Percentiles rank a stretch among this genome's conserved stretches.
These are phyloP conservation scores for Tolmerus cingulatus DNA, from an alignment of 2,888 invertebrate species.

Conservation along the genomic window DNA sequence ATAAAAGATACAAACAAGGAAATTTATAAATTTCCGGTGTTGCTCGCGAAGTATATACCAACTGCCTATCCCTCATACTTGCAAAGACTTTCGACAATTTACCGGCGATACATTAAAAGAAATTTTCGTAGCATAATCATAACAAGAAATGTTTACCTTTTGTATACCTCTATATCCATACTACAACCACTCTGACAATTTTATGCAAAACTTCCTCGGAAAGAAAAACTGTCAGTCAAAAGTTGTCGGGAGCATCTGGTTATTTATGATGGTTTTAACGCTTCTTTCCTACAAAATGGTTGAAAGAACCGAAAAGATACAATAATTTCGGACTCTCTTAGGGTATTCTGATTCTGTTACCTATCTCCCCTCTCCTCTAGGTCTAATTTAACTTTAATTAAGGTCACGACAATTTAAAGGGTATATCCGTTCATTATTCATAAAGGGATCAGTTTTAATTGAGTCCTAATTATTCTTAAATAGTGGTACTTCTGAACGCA, in stretches of 20 bases:
- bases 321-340: not conserved
- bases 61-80: not conserved
- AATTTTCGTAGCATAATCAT: not conserved
- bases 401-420: not conserved
- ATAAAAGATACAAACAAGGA: not conserved
- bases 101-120: not conserved
- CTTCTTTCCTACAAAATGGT: not conserved
- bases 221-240: not conserved
- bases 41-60: not conserved
- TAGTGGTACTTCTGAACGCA: not conserved
- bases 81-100: not conserved
- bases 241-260: not conserved
- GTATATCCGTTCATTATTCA: not conserved
- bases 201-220: not conserved
- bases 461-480: not conserved
- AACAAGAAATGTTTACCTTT: not conserved
- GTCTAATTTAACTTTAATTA: constrained; percentile 14
- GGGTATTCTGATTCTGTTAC: not conserved
- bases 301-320: not conserved
- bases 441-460: not conserved
- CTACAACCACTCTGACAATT: not conserved
- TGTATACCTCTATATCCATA: not conserved
- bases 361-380: not conserved
- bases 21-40: not conserved
- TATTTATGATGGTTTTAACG: not conserved